Conservation (phyloP, 2,113 vertebrate genomes). For the Strigops habroptila region DNA sequence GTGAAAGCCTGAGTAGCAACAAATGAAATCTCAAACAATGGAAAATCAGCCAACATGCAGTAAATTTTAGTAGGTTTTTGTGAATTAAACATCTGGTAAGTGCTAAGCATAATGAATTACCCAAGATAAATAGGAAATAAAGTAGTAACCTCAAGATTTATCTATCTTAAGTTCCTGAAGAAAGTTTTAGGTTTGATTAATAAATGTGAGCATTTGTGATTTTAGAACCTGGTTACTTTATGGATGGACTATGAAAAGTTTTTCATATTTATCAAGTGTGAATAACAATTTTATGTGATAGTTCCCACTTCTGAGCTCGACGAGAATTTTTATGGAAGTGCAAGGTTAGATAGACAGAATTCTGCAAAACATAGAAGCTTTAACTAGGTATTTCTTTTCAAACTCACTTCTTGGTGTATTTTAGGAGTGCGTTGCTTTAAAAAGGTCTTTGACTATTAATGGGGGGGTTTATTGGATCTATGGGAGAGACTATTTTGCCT, state of each 20-base stretch:
- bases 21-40: neutral
- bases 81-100: neutral
- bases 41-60: neutral
- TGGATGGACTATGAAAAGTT: neutral
- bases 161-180: neutral
- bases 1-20: neutral
- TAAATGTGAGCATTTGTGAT: neutral
- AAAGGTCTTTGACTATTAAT: neutral
- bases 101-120: neutral
- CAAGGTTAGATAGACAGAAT: neutral
- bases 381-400: neutral
- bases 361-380: neutral
- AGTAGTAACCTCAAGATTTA: neutral
- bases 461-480: neutral
- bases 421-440: neutral
- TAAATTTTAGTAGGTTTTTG: neutral
- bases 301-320: neutral
- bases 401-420: neutral
- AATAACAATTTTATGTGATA: neutral
- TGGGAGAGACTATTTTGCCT: neutral
- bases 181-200: neutral
- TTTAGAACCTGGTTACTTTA: neutral
- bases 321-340: neutral
- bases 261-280: neutral
- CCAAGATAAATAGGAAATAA: neutral